phyloP scores from a whole-genome alignment of 1,140 invertebrate genomes.

The Drosophila sproati region DNA sequence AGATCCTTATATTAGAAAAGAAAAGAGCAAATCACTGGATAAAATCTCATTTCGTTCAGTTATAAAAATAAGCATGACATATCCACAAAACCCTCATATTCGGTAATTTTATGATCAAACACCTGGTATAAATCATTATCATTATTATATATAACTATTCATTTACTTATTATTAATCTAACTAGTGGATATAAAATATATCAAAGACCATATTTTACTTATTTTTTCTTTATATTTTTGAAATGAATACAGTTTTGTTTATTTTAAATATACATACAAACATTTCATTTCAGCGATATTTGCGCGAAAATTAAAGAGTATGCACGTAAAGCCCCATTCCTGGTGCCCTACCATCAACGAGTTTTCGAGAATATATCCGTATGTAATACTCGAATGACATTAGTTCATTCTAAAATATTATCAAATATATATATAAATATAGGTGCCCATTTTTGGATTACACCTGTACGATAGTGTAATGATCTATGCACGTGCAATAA shows the following conservation, averaged over 20 bases:
- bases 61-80: conserved; percentile 89
- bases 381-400: conserved; percentile 21
- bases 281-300: conserved; percentile 85
- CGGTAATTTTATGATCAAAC: conserved; percentile 85
- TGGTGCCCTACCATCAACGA: conserved; percentile 89
- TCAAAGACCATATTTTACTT: neutral
- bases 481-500: conserved; percentile 92
- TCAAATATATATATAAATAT: too few relatives aligned
- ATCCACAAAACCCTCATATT: conserved; percentile 89
- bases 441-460: conserved; percentile 94
- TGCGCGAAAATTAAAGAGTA: conserved; percentile 88
- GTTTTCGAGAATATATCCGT: conserved; percentile 89
- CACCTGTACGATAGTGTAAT: conserved; percentile 95
- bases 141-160: neutral
- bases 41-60: conserved; percentile 89
- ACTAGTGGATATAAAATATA: conserved; percentile 2
- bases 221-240: neutral
- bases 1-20: conserved; percentile 87
- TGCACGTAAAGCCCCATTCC: conserved; percentile 89
- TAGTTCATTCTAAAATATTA: too few relatives aligned
- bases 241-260: neutral
- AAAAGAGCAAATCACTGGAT: conserved; percentile 85
- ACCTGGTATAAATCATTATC: conserved; percentile 40
- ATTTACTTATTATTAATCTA: conserved; percentile 11
- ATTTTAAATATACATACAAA: neutral